Evolutionary conservation across 2,797 vertebrate species (phyloP), one percentile per base, ranked within the genome.

Genomic region (Dendrocincla fuliginosa): DNA sequence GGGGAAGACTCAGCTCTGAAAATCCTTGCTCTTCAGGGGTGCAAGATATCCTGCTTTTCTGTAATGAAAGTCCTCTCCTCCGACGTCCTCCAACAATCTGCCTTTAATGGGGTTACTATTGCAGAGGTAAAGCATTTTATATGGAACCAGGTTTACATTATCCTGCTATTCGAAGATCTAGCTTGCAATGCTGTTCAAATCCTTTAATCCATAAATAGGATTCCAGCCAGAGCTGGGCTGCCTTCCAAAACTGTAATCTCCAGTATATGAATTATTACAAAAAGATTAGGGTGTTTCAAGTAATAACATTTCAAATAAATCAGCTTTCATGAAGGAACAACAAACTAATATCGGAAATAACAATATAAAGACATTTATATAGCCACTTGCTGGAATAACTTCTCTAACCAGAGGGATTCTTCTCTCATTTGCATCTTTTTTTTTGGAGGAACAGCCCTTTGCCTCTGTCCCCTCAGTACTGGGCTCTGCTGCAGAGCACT

Each of bases 121-220:
- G 96, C 97, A 96, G 92, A 95, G 96, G 96, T 97, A 98, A 98
- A 98, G 97, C 97, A 96, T 97, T 98, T 98, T 98, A 98, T 98
- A 98, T 95, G 98, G 98, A 98, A 98, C 98, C 97, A 96, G 96
- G 97, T 98, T 98, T 98, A 98, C 96, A 97, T 98, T 98, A 98
- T 98, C 97, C 97, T 88, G 95, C 98, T 97, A 97, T 98, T 98
- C 88, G 97, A 97, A 98, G 97, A 98, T 98, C 97, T 98, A 96
- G 97, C 98, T 98, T 96, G 97, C 98, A 98, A 98, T 97, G 96
- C 98, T 97, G 98, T 97, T 98, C 97, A 98, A 98, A 98, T 98
- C 98, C 98, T 98, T 98, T 98, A 98, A 98, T 98, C 98, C 98
- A 98, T 98, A 98, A 98, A 98, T 98, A 98, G 98, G 98, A 98